Base-by-base conservation (phyloP, 2,888 invertebrate genomes). In the Machimus rusticus region DNA sequence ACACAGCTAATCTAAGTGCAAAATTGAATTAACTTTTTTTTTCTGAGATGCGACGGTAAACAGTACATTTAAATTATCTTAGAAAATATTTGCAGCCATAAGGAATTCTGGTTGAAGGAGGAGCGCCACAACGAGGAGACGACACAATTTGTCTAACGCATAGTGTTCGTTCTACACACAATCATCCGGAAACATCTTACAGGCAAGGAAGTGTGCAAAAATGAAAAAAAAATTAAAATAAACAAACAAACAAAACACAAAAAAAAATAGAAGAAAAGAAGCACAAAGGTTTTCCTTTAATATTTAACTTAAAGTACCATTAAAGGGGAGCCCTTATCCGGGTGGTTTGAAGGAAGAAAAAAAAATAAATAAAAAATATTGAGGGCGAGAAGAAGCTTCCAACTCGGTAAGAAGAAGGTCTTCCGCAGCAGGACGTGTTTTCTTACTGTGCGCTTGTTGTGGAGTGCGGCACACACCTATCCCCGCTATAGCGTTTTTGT, bases 301-400 rank as follows among this genome's bases (percentile, higher is more conserved):
- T 66, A 66, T 66, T 84, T 84, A 84, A 37, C 82, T 84, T 84
- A 84, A 84, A 84, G 82, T 66, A 43, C 82, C 34, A 66, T 84
- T 66, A 84, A 84, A 84, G 82, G 66, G 37, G 66, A 12, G 66
- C 19, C 37, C 14, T 31, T 66, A 46, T n/a, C 23, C 37, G 82
- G 82, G 82, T 57, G 66, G 66, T 66, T 57, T 23, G 66, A 66
- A 66, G 19, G 28, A 66, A 55, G 1, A 19, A 19, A 19, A 37
- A 43, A 37, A 51, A 55, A 37, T n/a, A 37, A 4, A 55, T 5
- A 55, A 55, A n/a, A n/a, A 43, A n/a, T n/a, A 55, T 31, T 66
- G 37, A 84, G 57, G 66, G 16, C 57, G 66, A 57, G 66, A 66
- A 84, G 66, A 39, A 66, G 82, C 82, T 66, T 46, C 79, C 31